phyloP scores from a whole-genome alignment of 2,113 vertebrate species.

The Baryphthengus martii region DNA sequence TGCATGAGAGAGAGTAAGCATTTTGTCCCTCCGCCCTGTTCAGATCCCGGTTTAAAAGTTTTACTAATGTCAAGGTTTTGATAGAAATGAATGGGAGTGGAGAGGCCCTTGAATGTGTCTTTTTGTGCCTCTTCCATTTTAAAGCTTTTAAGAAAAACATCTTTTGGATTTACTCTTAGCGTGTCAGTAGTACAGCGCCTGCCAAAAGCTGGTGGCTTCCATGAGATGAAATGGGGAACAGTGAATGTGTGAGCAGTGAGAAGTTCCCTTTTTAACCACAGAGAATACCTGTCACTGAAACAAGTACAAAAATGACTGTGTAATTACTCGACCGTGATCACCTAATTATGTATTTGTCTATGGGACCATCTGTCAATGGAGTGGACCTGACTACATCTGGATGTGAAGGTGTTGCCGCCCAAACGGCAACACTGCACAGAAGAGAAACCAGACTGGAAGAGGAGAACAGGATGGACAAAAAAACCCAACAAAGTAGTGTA shows the following conservation, averaged over 20 bases:
- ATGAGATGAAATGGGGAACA: background rate
- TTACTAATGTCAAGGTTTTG: background rate
- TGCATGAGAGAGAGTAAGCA: conserved; percentile 23
- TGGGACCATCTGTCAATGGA: background rate
- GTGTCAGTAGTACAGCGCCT: background rate
- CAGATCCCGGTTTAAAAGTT: background rate
- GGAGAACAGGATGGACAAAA: background rate
- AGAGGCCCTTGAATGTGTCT: background rate
- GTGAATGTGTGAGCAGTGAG: background rate
- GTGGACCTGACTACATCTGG: background rate
- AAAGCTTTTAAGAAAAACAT: background rate
- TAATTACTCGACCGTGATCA: background rate
- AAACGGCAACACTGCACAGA: background rate
- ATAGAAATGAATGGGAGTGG: background rate
- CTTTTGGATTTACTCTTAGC: background rate
- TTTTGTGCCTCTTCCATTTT: background rate
- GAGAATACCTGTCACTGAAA: background rate
- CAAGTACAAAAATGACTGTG: background rate
- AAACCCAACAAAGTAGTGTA: too few relatives aligned
- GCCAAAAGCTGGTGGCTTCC: background rate
- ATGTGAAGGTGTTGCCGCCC: background rate
- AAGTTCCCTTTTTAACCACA: conserved; percentile 32
- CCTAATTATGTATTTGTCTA: background rate
- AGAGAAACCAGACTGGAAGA: background rate
- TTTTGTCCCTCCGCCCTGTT: background rate